Conservation (phyloP, 53 echinoderm and acorn worm species). For the Henricia sp. region DNA sequence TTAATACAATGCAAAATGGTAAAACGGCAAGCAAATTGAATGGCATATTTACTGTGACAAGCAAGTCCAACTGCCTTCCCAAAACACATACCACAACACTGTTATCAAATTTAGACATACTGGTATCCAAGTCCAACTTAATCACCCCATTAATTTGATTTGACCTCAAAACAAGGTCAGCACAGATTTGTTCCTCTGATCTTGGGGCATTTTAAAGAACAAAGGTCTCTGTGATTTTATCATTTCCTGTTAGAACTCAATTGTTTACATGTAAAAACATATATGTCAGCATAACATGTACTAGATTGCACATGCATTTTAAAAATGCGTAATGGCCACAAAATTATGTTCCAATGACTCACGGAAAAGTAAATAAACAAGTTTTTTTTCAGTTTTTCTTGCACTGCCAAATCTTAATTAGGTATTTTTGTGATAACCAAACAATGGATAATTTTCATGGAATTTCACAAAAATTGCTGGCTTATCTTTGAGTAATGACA, state of each 20-base stretch:
- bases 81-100: constrained; percentile 24
- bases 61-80: not conserved
- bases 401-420: too few relatives aligned
- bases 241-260: too few relatives aligned
- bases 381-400: too few relatives aligned
- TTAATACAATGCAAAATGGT: not conserved
- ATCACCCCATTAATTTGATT: constrained; percentile 29
- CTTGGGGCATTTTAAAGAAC: not conserved
- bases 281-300: not conserved
- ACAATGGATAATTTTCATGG: too few relatives aligned
- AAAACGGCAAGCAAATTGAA: not conserved
- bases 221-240: not conserved
- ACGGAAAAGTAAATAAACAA: too few relatives aligned
- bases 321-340: too few relatives aligned
- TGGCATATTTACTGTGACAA: constrained; percentile 35
- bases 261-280: not conserved
- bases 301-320: too few relatives aligned
- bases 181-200: not conserved
- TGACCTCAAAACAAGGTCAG: constrained; percentile 25
- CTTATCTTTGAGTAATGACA: too few relatives aligned
- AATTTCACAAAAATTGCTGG: too few relatives aligned
- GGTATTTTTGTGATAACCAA: too few relatives aligned
- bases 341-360: too few relatives aligned
- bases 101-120: constrained; percentile 35
- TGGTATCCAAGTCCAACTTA: constrained; percentile 41